Conservation (phyloP, 2,797 vertebrate genomes). For the Eidolon dupreanum region DNA sequence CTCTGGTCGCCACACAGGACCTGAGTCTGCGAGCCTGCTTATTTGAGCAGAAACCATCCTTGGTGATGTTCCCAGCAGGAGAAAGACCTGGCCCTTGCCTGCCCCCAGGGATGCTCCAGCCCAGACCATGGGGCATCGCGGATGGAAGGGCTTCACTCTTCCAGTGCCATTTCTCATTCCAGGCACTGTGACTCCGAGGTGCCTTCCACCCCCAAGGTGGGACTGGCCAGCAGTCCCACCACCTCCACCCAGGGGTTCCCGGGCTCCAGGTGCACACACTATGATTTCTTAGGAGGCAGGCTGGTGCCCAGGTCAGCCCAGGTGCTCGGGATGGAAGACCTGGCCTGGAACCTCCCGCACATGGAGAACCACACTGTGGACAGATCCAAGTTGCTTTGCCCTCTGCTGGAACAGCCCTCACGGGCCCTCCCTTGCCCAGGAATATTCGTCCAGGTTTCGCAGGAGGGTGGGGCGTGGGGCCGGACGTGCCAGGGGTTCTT, state of each 20-base stretch:
- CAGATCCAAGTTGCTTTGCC: not conserved
- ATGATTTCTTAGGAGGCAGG: not conserved
- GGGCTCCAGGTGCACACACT: too few relatives aligned
- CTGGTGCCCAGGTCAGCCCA: not conserved
- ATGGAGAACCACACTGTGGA: not conserved
- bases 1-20: not conserved
- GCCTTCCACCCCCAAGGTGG: not conserved
- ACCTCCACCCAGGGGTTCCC: not conserved
- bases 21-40: not conserved
- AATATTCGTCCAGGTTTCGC: slow-evolving; percentile 95
- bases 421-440: slow-evolving; percentile 81
- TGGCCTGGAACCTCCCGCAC: not conserved
- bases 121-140: not conserved
- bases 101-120: not conserved
- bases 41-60: not conserved
- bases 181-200: not conserved
- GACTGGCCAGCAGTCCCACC: not conserved
- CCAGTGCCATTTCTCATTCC: not conserved
- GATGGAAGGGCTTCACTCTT: not conserved
- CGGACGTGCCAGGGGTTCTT: slow-evolving; percentile 89
- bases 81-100: not conserved
- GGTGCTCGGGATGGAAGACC: not conserved
- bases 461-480: slow-evolving; percentile 54
- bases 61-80: not conserved
- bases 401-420: not conserved